phyloP scores from a whole-genome alignment of 2,888 invertebrate genomes.

The Trissonchulus latispiculum region DNA sequence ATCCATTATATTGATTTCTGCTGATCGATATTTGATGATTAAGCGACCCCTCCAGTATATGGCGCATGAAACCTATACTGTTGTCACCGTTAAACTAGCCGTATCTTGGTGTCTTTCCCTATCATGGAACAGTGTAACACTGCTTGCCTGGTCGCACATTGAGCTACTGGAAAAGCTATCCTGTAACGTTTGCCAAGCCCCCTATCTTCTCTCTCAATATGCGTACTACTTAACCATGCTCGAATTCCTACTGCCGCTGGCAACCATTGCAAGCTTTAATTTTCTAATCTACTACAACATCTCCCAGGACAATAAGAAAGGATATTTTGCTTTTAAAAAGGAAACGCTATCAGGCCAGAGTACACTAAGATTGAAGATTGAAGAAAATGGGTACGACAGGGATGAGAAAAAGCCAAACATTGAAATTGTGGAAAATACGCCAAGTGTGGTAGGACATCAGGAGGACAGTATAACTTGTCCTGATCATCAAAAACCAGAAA shows the following conservation, averaged over 20 bases:
- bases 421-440: no score
- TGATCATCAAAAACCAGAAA: no score
- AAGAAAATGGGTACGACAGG: no score
- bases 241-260: neutral
- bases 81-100: neutral
- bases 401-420: no score
- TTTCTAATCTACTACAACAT: neutral
- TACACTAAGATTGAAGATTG: no score
- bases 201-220: neutral
- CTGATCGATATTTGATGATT: neutral
- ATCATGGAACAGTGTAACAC: neutral
- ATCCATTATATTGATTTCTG: neutral
- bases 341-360: no score
- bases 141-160: neutral
- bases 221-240: neutral
- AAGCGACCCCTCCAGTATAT: neutral
- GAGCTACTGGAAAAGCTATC: neutral
- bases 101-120: neutral
- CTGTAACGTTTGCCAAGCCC: neutral
- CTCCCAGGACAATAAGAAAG: neutral
- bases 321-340: neutral
- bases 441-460: no score
- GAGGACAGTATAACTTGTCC: no score
- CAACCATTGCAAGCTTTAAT: neutral
- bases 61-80: neutral